A percentile compares a stretch with the other conserved stretches of the same genome.
These are phyloP conservation scores for Priocnemis perturbator DNA, from an alignment of 2,888 invertebrate genomes.

Conservation along the genomic window DNA sequence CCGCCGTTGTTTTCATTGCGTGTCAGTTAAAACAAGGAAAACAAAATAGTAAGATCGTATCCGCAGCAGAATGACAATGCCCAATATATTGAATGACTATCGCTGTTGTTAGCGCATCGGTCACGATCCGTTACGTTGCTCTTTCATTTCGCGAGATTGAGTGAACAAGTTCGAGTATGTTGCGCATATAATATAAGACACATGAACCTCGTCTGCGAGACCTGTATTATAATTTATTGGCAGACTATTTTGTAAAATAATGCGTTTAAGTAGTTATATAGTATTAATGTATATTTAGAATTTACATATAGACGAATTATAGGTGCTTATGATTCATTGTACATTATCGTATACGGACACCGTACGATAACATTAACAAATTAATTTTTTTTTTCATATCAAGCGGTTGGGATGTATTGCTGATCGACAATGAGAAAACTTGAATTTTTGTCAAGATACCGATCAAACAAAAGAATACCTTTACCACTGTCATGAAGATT, in stretches of 20 bases:
- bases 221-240: constrained; percentile 58
- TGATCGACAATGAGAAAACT: too few relatives aligned
- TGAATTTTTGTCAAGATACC: constrained; percentile 6
- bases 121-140: constrained; percentile 14
- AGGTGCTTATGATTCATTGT: constrained; percentile 49
- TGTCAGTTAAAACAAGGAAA: too few relatives aligned
- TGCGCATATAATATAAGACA: constrained; percentile 28
- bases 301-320: constrained; percentile 47
- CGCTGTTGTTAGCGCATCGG: too few relatives aligned
- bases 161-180: constrained; percentile 42
- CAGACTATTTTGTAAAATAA: constrained; percentile 57
- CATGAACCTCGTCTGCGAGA: constrained; percentile 39
- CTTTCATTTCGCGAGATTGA: constrained; percentile 49
- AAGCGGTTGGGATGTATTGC: background rate
- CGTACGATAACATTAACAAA: constrained; percentile 3
- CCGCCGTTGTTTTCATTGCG: too few relatives aligned
- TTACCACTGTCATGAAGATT: background rate
- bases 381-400: constrained; percentile 6
- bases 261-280: constrained; percentile 42
- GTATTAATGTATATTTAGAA: constrained; percentile 53
- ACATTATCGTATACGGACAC: constrained; percentile 22
- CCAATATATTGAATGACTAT: too few relatives aligned
- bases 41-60: too few relatives aligned
- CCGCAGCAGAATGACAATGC: too few relatives aligned
- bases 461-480: constrained; percentile 14